Percentiles rank a stretch among this genome's conserved stretches.
These are phyloP conservation scores for Premnoplex brunnescens DNA, from an alignment of 2,797 vertebrate species.

Conservation along the genomic window DNA sequence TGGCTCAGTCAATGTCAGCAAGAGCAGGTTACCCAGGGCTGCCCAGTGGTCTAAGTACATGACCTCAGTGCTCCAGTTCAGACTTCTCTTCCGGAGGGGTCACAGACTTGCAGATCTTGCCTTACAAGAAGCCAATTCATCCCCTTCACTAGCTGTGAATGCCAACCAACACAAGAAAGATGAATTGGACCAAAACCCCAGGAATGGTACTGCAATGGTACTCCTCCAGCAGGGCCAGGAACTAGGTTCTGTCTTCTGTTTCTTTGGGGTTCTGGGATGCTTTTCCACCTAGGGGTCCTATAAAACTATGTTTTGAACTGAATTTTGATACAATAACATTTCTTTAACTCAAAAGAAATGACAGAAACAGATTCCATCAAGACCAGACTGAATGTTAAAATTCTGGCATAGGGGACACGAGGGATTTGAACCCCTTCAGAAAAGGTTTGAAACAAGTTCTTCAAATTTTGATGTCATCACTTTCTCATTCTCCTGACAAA, in stretches of 20 bases:
- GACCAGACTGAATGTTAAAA: neutral
- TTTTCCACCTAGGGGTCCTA: neutral
- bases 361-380: neutral
- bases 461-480: neutral
- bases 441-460: neutral
- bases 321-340: neutral
- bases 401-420: neutral
- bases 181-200: neutral
- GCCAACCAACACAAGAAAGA: neutral
- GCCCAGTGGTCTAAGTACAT: neutral
- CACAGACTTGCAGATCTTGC: neutral
- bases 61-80: neutral
- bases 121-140: neutral
- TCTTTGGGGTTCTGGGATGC: neutral
- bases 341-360: neutral
- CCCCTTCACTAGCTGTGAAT: neutral
- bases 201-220: neutral
- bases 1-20: neutral
- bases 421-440: neutral
- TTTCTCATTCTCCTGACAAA: neutral
- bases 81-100: neutral
- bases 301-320: neutral
- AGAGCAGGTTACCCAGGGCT: neutral
- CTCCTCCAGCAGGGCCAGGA: neutral
- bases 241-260: neutral